These are phyloP conservation scores for Synergus laeviventris DNA, from an alignment of 2,888 invertebrate genomes.

Conservation along the genomic window DNA sequence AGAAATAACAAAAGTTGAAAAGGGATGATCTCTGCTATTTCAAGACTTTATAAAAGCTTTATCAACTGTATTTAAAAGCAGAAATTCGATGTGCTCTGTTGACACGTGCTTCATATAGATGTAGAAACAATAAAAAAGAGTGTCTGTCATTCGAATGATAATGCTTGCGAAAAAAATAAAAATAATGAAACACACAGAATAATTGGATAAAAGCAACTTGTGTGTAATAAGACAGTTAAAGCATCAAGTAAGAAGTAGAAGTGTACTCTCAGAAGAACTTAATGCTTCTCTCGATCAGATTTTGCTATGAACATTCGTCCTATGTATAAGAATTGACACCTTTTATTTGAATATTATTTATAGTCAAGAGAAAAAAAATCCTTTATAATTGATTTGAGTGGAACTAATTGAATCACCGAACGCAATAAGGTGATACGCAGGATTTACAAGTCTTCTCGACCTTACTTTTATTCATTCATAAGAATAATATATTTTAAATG, in stretches of 20 bases:
- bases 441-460: no score
- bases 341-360: constrained; percentile 18
- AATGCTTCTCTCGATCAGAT: neutral
- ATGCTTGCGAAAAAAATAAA: constrained; percentile 72
- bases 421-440: no score
- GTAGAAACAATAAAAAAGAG: constrained; percentile 54
- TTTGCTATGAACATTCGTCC: neutral
- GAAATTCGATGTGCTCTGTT: constrained; percentile 59
- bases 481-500: no score
- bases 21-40: neutral
- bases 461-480: no score
- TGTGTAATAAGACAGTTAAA: constrained; percentile 47
- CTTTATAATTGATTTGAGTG: neutral
- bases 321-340: neutral
- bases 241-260: constrained; percentile 24
- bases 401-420: no score
- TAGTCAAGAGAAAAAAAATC: constrained; percentile 8
- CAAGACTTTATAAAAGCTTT: constrained; percentile 19
- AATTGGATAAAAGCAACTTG: constrained; percentile 60
- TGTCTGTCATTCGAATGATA: constrained; percentile 69
- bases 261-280: constrained; percentile 19
- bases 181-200: constrained; percentile 58
- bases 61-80: constrained; percentile 59
- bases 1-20: neutral
- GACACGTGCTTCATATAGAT: constrained; percentile 59